Base-by-base conservation (phyloP, 2,113 vertebrate genomes). In the Fulica atra region DNA sequence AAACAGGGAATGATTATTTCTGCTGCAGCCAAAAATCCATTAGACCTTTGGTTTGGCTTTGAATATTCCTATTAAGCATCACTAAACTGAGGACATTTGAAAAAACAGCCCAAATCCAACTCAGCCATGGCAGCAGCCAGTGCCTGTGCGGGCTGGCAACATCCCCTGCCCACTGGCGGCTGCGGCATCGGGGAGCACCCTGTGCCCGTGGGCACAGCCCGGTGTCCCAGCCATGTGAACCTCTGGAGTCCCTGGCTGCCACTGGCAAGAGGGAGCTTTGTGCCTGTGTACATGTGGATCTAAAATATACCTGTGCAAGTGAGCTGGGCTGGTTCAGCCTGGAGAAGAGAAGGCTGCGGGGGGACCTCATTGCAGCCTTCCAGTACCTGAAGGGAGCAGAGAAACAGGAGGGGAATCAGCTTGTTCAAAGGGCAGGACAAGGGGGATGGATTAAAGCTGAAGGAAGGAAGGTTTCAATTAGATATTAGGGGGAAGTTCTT, bases 81-180 rank as follows among this genome's bases (percentile, higher is more conserved):
- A 17, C 88, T 38, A 56, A 79, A 42, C 28, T 35, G 38, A 69
- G 31, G 71, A 23, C 63, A n/a, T 57, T 63, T 40, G 53, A 46
- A 53, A 53, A 29, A 59, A 36, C 33, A 36, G 6, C 29, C 12
- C 74, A n/a, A 48, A 71, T 36, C 19, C 60, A 31, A 50, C 19
- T 13, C 0, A 2, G 15, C 23, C 33, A 2, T 25, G 7, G 4
- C 0, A 2, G 40, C 53, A 73, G 40, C 31, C 29, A 0, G 5
- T 60, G n/a, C 42, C 73, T 19, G 7, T 16, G 65, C 46, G 35
- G 28, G 11, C 23, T 13, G 54, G 46, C 77, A 53, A 31, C 25
- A 10, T 59, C 65, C n/a, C n/a, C 15, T 6, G 26, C n/a, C 38
- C 13, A 1, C 38, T 15, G 9, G 10, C 6, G 9, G 46, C 56